Conservation (phyloP, 2,888 invertebrate species). For the Toxonevra muliebris region DNA sequence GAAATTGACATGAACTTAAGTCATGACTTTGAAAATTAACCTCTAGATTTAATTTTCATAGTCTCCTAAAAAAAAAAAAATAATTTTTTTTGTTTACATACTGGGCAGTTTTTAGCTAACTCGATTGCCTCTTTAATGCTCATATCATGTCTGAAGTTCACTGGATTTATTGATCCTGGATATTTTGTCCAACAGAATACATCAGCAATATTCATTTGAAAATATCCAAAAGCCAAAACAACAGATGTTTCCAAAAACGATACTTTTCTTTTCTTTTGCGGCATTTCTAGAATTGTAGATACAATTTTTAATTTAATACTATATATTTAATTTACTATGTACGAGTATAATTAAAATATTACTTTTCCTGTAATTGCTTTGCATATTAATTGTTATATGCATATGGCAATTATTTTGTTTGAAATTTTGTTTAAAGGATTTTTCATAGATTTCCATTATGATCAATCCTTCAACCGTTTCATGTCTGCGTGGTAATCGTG, state of each 20-base stretch:
- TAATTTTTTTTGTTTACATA: constrained; percentile 10
- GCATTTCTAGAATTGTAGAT: constrained; percentile 42
- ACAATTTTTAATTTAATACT: constrained; percentile 10
- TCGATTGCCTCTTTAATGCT: constrained; percentile 39
- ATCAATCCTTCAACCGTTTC: constrained; percentile 33
- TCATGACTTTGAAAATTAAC: too few species aligned
- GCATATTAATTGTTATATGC: constrained; percentile 59
- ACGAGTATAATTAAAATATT: constrained; percentile 20
- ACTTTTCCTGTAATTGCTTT: constrained; percentile 56
- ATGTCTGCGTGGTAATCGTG: too few species aligned
- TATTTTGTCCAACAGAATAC: constrained; percentile 51
- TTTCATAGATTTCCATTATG: constrained; percentile 44
- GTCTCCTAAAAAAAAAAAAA: too few species aligned
- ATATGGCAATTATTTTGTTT: constrained; percentile 48
- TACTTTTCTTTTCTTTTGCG: constrained; percentile 47
- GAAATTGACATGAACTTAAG: too few species aligned
- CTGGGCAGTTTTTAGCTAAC: constrained; percentile 27
- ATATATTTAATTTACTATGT: not conserved
- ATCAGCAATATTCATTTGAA: constrained; percentile 49
- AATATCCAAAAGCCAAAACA: constrained; percentile 58
- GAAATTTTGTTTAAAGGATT: constrained; percentile 50
- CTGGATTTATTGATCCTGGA: too few species aligned
- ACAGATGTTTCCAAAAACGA: constrained; percentile 56
- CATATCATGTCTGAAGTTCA: constrained; percentile 34
- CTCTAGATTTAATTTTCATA: too few species aligned